phyloP scores from a whole-genome alignment of 1,140 invertebrate genomes.

The Hestina assimilis region DNA sequence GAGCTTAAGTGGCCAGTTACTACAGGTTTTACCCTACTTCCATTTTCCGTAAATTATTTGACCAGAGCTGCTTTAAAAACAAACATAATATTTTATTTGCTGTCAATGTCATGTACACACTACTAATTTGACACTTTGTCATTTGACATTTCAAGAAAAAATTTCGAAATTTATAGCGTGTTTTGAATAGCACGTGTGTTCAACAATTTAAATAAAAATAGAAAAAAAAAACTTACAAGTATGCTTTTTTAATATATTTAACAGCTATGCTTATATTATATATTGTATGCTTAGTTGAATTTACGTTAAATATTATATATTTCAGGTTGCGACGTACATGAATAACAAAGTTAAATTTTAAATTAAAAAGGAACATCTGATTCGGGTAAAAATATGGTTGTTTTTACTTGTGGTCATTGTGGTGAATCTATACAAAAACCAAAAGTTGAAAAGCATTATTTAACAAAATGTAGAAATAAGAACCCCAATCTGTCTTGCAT shows the following conservation, averaged over 20 bases:
- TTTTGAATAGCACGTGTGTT: constrained; percentile 21
- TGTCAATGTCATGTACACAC: no score
- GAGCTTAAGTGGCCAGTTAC: no score
- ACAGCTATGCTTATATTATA: no score
- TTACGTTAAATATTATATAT: neutral
- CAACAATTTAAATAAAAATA: constrained; percentile 1
- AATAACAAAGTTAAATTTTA: neutral
- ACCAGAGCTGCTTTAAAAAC: no score
- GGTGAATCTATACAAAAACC: constrained; percentile 94
- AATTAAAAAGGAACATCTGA: neutral
- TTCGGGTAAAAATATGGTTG: constrained; percentile 84
- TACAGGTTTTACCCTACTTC: no score
- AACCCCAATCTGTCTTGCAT: constrained; percentile 86
- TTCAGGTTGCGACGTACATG: neutral
- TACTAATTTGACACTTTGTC: no score
- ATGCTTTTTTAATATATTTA: no score
- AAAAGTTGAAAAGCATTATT: constrained; percentile 94
- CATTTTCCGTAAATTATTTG: no score
- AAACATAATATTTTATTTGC: no score
- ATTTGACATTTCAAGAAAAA: neutral
- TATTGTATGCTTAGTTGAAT: neutral
- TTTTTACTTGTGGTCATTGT: constrained; percentile 94
- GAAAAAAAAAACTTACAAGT: neutral
- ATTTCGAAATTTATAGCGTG: constrained; percentile 8
- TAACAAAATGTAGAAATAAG: constrained; percentile 81